Evolutionary conservation across 2,797 vertebrate genomes (phyloP).

Genomic region (Tachyglossus aculeatus): DNA sequence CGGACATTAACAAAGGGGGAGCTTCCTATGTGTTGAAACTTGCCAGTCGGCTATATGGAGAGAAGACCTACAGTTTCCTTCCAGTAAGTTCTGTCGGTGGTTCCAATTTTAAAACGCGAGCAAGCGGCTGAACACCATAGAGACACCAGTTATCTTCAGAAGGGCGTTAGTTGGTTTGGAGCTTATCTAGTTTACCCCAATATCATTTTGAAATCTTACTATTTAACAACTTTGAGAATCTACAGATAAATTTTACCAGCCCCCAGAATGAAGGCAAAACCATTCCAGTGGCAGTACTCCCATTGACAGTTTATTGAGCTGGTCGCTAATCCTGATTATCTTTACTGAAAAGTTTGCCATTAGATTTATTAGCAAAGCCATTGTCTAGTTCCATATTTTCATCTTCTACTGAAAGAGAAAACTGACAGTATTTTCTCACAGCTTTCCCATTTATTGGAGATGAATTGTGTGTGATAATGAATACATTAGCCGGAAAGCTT

Average conservation of each 20-base stretch:
- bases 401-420: background rate
- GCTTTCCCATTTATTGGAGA: background rate
- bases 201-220: background rate
- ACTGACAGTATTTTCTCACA: background rate
- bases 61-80: slow-evolving; percentile 80
- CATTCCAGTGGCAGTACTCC: background rate
- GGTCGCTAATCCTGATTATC: background rate
- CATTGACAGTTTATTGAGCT: background rate
- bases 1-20: slow-evolving; percentile 78
- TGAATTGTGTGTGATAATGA: background rate
- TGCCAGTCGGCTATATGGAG: slow-evolving; percentile 87
- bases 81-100: slow-evolving; percentile 53
- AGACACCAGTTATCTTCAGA: too few species aligned
- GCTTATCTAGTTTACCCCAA: too few species aligned
- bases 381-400: background rate
- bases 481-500: background rate
- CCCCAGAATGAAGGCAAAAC: background rate
- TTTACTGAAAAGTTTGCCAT: background rate
- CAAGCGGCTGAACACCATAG: too few species aligned
- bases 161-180: too few species aligned
- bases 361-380: background rate
- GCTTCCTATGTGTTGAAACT: slow-evolving; percentile 80
- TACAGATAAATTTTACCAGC: background rate
- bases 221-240: background rate
- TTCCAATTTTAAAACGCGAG: background rate